These are phyloP conservation scores for Liolophura sinensis DNA, from an alignment of 1,140 invertebrate genomes.

Conservation along the genomic window DNA sequence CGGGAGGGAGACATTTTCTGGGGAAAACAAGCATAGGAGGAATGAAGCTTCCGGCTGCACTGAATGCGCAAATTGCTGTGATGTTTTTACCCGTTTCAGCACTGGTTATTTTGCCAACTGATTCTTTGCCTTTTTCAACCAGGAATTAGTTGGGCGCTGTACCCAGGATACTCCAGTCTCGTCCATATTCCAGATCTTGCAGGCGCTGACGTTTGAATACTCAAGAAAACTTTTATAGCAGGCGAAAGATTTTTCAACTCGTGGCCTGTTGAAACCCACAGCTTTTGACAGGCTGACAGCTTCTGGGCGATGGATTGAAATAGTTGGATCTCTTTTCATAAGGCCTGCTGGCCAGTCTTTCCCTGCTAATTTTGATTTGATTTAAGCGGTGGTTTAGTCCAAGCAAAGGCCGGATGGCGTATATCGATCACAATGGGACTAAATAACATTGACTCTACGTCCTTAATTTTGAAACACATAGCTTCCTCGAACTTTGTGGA, in stretches of 20 bases:
- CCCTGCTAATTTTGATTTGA: conserved; percentile 51
- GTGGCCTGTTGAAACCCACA: conserved; percentile 61
- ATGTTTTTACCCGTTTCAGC: conserved; percentile 55
- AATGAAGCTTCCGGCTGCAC: conserved; percentile 34
- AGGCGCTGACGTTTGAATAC: conserved; percentile 1
- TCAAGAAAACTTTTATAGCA: conserved; percentile 34
- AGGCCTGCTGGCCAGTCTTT: conserved; percentile 59
- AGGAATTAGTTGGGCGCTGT: conserved; percentile 58
- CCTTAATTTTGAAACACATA: too few relatives aligned
- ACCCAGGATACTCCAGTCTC: conserved; percentile 62
- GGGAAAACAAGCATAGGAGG: conserved; percentile 47
- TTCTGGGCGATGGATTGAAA: conserved; percentile 57
- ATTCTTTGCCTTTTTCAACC: conserved; percentile 48
- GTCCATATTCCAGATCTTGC: conserved; percentile 60
- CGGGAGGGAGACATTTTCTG: conserved; percentile 28
- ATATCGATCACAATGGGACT: too few relatives aligned
- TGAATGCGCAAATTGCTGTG: conserved; percentile 27
- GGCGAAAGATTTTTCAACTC: conserved; percentile 52
- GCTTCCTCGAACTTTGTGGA: too few relatives aligned
- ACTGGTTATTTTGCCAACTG: conserved; percentile 58
- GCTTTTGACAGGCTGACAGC: conserved; percentile 58
- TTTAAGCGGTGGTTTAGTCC: too few relatives aligned
- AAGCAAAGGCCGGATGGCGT: too few relatives aligned
- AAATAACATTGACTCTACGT: too few relatives aligned
- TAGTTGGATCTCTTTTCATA: conserved; percentile 55